Evolutionary conservation across 2,113 vertebrate species (phyloP).

Genomic region (Panurus biarmicus): DNA sequence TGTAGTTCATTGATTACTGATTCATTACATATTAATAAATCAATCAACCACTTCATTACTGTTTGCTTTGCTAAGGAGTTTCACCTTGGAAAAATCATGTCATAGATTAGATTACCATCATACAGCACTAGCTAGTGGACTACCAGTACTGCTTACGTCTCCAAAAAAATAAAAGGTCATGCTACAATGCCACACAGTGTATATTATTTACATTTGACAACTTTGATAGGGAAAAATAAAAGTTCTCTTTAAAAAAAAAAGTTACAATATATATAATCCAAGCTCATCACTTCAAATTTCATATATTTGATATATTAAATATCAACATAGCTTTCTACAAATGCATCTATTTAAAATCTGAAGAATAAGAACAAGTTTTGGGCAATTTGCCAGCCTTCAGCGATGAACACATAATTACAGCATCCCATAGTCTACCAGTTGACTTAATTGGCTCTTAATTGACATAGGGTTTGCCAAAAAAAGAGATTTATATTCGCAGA

Average conservation of each 20-base stretch:
- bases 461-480: background rate
- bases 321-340: background rate
- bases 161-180: background rate
- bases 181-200: no score
- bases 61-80: background rate
- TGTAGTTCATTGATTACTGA: accelerated
- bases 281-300: background rate
- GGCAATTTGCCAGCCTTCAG: background rate
- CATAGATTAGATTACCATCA: background rate
- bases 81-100: background rate
- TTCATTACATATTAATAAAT: background rate
- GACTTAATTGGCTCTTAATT: slow-evolving; percentile 3
- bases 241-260: background rate
- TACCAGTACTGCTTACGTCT: background rate
- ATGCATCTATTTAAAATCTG: background rate
- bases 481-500: background rate
- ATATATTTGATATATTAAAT: background rate
- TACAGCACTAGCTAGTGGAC: background rate
- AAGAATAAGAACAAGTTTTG: background rate
- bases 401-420: background rate
- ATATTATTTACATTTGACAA: background rate
- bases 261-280: background rate
- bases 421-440: background rate
- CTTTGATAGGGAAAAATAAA: background rate
- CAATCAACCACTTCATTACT: background rate